Percentiles rank a stretch among this genome's conserved stretches.
These are phyloP conservation scores for Lerista edwardsae DNA, from an alignment of 2,797 vertebrate genomes.

Conservation along the genomic window DNA sequence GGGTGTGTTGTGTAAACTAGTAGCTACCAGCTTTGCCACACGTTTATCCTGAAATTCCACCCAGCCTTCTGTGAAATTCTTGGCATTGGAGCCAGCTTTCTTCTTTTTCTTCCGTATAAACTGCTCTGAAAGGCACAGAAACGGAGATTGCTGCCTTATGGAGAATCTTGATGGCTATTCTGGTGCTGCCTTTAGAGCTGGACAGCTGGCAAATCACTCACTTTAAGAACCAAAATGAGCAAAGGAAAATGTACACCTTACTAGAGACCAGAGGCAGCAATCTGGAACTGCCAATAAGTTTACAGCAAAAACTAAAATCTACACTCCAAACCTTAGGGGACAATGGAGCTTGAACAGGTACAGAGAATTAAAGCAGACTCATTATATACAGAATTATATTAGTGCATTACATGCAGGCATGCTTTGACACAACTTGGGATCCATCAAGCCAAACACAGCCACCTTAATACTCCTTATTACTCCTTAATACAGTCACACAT, in stretches of 20 bases:
- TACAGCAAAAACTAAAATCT: background rate
- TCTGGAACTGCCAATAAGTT: background rate
- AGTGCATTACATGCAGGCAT: too few relatives aligned
- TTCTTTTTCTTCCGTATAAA: constrained; percentile 80
- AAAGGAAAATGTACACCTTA: background rate
- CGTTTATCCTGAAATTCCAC: constrained; percentile 90
- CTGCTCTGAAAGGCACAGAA: constrained; percentile 66
- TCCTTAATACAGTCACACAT: background rate
- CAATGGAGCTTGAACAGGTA: too few relatives aligned
- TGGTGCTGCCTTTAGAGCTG: background rate
- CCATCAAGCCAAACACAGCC: background rate
- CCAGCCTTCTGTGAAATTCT: constrained; percentile 88
- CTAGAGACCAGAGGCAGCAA: background rate
- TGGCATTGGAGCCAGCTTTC: constrained; percentile 46
- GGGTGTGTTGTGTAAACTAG: constrained; percentile 85
- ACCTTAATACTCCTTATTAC: too few relatives aligned
- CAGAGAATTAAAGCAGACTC: too few relatives aligned
- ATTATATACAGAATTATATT: too few relatives aligned
- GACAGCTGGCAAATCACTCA: background rate
- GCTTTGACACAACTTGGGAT: background rate
- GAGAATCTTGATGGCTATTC: background rate
- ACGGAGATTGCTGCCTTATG: background rate
- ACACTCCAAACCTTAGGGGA: too few relatives aligned
- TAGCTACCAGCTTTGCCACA: constrained; percentile 84
- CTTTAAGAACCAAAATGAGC: background rate